A percentile compares a stretch with the other conserved stretches of the same genome.
Conservation (phyloP, 2,113 vertebrate species). For the Mesocricetus auratus region DNA sequence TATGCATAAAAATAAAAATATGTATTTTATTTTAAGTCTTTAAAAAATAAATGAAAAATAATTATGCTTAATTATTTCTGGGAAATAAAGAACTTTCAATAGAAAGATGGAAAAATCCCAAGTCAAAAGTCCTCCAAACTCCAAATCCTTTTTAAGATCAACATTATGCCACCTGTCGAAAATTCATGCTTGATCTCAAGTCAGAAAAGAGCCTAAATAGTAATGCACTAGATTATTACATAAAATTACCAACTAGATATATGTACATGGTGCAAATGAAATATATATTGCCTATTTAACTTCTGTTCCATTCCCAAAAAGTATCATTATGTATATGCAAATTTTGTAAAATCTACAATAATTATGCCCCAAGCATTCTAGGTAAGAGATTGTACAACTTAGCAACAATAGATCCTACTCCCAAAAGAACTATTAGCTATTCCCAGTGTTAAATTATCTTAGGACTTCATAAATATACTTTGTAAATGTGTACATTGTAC, state of each 20-base stretch:
- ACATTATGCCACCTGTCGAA: not conserved
- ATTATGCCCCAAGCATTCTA: not conserved
- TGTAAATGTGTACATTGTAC: not conserved
- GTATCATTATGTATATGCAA: not conserved
- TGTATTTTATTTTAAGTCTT: not conserved
- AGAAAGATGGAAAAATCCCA: not conserved
- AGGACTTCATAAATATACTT: not conserved
- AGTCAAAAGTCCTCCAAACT: not conserved
- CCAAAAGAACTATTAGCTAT: not conserved
- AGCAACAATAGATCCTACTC: not conserved
- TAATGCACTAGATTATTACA: not conserved
- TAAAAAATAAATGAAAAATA: not conserved
- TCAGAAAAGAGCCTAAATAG: not conserved
- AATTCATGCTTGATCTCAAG: not conserved
- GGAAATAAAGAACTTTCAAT: not conserved
- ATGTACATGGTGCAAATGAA: not conserved
- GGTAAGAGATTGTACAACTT: not conserved
- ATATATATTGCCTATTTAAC: not conserved
- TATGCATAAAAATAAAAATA: not conserved
- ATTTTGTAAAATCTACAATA: not conserved
- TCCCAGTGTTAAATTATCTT: not conserved
- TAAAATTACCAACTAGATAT: not conserved
- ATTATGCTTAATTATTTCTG: constrained; percentile 15
- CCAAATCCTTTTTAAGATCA: not conserved
- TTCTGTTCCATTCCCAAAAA: not conserved